Percentiles rank a stretch among this genome's conserved stretches.
Evolutionary conservation across 2,113 vertebrate genomes (phyloP).

Genomic region (Nematolebias whitei): DNA sequence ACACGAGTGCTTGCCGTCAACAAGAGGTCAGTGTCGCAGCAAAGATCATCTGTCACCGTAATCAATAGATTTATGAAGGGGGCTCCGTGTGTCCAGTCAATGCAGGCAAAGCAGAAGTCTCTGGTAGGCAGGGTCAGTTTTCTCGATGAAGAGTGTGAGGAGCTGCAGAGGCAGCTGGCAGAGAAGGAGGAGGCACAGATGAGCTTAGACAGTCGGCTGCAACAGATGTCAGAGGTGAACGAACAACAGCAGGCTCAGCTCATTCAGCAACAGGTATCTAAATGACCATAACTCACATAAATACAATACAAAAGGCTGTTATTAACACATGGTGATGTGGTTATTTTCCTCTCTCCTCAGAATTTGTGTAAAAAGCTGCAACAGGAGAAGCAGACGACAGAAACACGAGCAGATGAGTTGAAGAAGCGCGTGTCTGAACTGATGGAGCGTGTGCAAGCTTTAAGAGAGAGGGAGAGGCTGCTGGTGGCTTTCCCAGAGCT

Average conservation of each 20-base stretch:
- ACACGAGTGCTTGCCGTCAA: slow-evolving; percentile 82
- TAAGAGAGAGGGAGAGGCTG: slow-evolving; percentile 83
- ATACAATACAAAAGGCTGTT: background rate
- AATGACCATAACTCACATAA: background rate
- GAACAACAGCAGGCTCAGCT: slow-evolving; percentile 73
- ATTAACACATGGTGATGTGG: too few species aligned
- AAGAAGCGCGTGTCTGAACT: slow-evolving; percentile 64
- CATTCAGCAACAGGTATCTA: slow-evolving; percentile 81
- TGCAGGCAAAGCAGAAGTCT: slow-evolving; percentile 86
- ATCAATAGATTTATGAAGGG: background rate
- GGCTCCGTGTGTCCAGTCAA: slow-evolving; percentile 75
- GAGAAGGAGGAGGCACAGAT: slow-evolving; percentile 79
- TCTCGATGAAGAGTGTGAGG: slow-evolving; percentile 85
- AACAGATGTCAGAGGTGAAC: slow-evolving; percentile 64
- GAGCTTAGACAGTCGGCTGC: slow-evolving; percentile 71
- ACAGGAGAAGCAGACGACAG: slow-evolving; percentile 80
- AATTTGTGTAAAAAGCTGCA: slow-evolving; percentile 72
- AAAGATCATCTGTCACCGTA: background rate
- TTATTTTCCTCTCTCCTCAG: slow-evolving; percentile 63
- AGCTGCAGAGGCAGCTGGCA: slow-evolving; percentile 79
- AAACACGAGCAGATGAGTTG: slow-evolving; percentile 69
- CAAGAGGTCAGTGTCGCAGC: slow-evolving; percentile 82
- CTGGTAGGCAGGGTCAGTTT: slow-evolving; percentile 84
- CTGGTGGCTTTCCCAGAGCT: slow-evolving; percentile 92
- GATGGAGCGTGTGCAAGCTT: slow-evolving; percentile 64